phyloP scores from a whole-genome alignment of 2,113 vertebrate genomes.

The Pagrus major region DNA sequence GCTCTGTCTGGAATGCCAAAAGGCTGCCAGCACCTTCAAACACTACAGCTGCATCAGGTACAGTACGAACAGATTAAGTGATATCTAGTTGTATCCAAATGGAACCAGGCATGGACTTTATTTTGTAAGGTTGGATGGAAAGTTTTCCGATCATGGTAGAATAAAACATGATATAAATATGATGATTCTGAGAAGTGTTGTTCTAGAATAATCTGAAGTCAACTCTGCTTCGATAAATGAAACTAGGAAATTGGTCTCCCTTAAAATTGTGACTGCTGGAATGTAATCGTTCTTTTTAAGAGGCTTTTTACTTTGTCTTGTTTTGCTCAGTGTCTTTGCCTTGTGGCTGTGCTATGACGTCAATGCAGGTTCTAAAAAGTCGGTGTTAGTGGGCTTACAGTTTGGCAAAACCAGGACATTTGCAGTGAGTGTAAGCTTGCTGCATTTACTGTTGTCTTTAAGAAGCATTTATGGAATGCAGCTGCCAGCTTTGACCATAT shows the following conservation, averaged over 20 bases:
- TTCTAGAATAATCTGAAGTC: neutral
- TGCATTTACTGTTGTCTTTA: neutral
- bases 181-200: neutral
- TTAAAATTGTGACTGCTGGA: neutral
- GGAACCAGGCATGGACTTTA: neutral
- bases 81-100: neutral
- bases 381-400: neutral
- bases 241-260: neutral
- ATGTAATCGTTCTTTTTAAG: neutral
- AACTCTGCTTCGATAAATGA: neutral
- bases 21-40: slow-evolving; percentile 98
- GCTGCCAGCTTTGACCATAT: slow-evolving; percentile 14
- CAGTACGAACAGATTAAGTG: slow-evolving; percentile 22
- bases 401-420: neutral
- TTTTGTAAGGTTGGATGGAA: neutral
- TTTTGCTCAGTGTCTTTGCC: neutral
- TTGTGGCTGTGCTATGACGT: neutral
- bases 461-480: neutral
- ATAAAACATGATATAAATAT: neutral
- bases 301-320: neutral
- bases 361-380: neutral
- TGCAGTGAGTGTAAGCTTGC: neutral
- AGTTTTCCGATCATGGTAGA: neutral
- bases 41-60: slow-evolving; percentile 99
- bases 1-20: slow-evolving; percentile 97